Percentiles rank a stretch among this genome's conserved stretches.
Evolutionary conservation across 2,888 invertebrate species (phyloP).

Genomic region (Hydropsyche betteni): DNA sequence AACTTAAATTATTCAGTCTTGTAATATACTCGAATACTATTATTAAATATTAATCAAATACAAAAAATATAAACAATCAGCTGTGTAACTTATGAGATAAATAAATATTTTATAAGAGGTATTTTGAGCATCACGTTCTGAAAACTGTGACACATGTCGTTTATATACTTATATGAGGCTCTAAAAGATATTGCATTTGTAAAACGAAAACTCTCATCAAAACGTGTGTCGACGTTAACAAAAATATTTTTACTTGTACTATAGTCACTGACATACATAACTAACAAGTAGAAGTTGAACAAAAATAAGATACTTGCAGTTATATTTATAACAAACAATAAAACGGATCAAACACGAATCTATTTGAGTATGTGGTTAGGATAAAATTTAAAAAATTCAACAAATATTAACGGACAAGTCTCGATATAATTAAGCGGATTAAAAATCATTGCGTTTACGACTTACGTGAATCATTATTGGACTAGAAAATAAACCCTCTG

Average conservation of each 20-base stretch:
- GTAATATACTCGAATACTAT: slow-evolving; percentile 52
- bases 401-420: slow-evolving; percentile 9
- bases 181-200: slow-evolving; percentile 26
- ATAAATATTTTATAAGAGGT: slow-evolving; percentile 43
- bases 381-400: slow-evolving; percentile 23
- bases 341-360: neutral
- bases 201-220: slow-evolving; percentile 3
- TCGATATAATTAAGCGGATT: slow-evolving; percentile 5
- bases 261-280: slow-evolving; percentile 17
- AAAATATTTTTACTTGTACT: slow-evolving; percentile 13
- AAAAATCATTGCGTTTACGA: slow-evolving; percentile 18
- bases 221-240: neutral
- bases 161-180: slow-evolving; percentile 22
- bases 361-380: slow-evolving; percentile 10
- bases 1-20: slow-evolving; percentile 62
- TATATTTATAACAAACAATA: slow-evolving; percentile 4
- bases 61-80: slow-evolving; percentile 28
- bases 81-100: slow-evolving; percentile 37
- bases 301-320: neutral
- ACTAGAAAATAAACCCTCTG: slow-evolving; percentile 39
- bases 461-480: slow-evolving; percentile 25
- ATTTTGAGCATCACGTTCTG: slow-evolving; percentile 33
- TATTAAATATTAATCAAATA: slow-evolving; percentile 44
- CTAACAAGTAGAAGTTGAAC: slow-evolving; percentile 10
- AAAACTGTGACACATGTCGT: slow-evolving; percentile 9